phyloP scores from a whole-genome alignment of 2,113 vertebrate genomes.

The Pheucticus melanocephalus region DNA sequence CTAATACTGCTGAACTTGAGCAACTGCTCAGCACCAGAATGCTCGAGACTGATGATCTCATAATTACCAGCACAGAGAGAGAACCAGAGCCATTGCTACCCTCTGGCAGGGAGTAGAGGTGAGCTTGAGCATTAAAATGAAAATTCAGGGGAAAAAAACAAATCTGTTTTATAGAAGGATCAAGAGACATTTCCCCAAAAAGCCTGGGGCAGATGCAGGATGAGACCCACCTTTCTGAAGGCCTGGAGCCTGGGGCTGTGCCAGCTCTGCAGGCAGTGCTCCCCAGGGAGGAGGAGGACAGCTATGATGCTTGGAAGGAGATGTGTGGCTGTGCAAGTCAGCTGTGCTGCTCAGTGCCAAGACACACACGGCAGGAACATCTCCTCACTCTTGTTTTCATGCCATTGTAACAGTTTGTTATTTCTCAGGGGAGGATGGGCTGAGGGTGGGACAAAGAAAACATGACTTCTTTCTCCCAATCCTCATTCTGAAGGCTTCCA shows the following conservation, averaged over 20 bases:
- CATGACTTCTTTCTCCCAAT: neutral
- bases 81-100: neutral
- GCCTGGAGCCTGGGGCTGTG: fast-evolving
- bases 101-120: fast-evolving
- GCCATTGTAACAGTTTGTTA: neutral
- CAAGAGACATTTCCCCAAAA: neutral
- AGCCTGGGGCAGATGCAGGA: neutral
- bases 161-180: neutral
- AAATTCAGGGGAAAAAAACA: neutral
- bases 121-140: neutral
- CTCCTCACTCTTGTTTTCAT: neutral
- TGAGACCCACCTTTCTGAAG: neutral
- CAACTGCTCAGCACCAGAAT: neutral
- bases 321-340: neutral
- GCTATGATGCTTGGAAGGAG: conserved; percentile 14
- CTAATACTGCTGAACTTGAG: neutral
- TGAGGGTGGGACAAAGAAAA: conserved; percentile 14
- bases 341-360: neutral
- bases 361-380: neutral
- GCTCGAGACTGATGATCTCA: fast-evolving
- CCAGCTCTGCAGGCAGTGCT: neutral
- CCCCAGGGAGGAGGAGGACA: neutral
- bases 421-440: neutral
- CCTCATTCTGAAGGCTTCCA: neutral
- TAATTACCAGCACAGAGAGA: neutral